phyloP scores from a whole-genome alignment of 2,888 invertebrate genomes.

The Himalopsyche kuldschensis region DNA sequence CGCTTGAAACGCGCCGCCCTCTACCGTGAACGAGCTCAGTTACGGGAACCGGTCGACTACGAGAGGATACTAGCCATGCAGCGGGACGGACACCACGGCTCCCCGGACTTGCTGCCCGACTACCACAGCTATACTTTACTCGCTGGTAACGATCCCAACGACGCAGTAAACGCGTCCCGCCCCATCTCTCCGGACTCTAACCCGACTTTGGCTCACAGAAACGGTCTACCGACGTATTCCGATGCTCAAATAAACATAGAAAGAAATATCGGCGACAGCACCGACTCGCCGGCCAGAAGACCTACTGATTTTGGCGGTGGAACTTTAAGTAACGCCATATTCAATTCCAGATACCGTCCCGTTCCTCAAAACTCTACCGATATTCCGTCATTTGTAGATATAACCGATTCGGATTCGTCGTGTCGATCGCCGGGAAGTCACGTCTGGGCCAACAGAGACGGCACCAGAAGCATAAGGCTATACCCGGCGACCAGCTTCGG shows the following conservation, averaged over 20 bases:
- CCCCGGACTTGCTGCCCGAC: neutral
- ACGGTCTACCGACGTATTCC: constrained; percentile 15
- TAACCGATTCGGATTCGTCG: constrained; percentile 37
- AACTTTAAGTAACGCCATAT: constrained; percentile 49
- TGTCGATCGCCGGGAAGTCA: constrained; percentile 35
- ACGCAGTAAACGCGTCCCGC: neutral
- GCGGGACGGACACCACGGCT: neutral
- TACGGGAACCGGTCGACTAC: neutral
- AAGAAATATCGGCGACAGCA: neutral
- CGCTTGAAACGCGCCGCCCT: constrained; percentile 55
- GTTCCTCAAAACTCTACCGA: constrained; percentile 27
- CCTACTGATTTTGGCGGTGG: constrained; percentile 46
- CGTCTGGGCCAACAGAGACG: constrained; percentile 4
- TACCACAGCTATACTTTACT: constrained; percentile 17
- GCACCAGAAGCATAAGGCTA: neutral
- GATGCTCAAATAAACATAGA: constrained; percentile 8
- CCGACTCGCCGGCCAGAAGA: constrained; percentile 8
- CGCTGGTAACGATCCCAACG: neutral
- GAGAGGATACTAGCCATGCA: neutral
- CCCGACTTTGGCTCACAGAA: neutral
- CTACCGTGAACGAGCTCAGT: constrained; percentile 40
- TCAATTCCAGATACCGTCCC: constrained; percentile 52
- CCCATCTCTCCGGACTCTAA: neutral
- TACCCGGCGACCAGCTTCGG: constrained; percentile 11
- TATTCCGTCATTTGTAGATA: constrained; percentile 18